A percentile compares a stretch with the other conserved stretches of the same genome.
phyloP scores from a whole-genome alignment of 1,140 invertebrate species.

The Tribolium madens region DNA sequence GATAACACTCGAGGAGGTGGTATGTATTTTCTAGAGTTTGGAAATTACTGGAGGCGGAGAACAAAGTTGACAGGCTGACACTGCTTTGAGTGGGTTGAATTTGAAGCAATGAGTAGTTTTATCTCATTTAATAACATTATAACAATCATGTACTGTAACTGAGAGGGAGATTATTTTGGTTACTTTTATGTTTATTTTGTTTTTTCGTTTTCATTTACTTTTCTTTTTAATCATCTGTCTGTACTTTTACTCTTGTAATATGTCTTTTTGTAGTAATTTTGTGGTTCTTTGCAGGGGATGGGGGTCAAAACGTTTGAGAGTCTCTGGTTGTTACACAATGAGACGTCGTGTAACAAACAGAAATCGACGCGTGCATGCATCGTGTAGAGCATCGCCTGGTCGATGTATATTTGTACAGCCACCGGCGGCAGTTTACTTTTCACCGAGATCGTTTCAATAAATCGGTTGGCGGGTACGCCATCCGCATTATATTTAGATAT shows the following conservation, averaged over 20 bases:
- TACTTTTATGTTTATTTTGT: no score
- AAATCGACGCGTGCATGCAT: constrained; percentile 51
- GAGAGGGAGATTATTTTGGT: no score
- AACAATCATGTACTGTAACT: no score
- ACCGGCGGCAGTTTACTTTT: constrained; percentile 53
- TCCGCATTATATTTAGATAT: constrained; percentile 36
- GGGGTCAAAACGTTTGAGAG: constrained; percentile 6
- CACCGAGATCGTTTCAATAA: constrained; percentile 52
- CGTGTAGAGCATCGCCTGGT: constrained; percentile 47
- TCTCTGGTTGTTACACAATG: constrained; percentile 52
- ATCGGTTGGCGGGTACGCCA: constrained; percentile 48
- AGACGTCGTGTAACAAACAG: constrained; percentile 51
- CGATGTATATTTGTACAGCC: constrained; percentile 53
- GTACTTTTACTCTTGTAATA: no score
- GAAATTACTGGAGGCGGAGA: constrained; percentile 2
- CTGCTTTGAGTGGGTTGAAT: neutral
- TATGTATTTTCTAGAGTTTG: neutral
- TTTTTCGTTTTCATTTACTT: no score
- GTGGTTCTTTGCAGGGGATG: no score
- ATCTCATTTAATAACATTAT: no score
- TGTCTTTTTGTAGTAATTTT: no score
- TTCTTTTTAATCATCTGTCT: no score
- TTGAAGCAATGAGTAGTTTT: neutral
- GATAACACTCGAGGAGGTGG: constrained; percentile 4
- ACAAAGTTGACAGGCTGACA: neutral